Conservation (phyloP, 2,888 invertebrate genomes). For the Zhuqinia jingwanae region DNA sequence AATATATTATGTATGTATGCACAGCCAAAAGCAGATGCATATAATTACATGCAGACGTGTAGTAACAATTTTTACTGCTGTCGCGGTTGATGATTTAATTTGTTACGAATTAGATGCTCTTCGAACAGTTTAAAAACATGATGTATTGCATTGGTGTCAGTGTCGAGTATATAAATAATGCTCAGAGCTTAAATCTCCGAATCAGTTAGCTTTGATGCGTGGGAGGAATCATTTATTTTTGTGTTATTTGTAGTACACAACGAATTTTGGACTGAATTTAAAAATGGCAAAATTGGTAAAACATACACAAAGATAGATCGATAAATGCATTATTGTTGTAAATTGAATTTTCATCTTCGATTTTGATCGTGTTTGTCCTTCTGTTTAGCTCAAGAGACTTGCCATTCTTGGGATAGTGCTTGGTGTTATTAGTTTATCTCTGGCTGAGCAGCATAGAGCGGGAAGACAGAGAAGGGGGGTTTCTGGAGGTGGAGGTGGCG, state of each 20-base stretch:
- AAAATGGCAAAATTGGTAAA: conserved; percentile 33
- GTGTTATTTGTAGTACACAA: neutral
- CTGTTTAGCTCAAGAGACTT: neutral
- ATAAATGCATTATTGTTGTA: too few species aligned
- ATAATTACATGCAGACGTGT: neutral
- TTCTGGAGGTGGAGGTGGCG: conserved; percentile 28
- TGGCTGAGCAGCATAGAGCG: neutral
- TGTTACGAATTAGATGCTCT: neutral
- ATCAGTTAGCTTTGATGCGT: conserved; percentile 9
- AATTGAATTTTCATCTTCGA: too few species aligned
- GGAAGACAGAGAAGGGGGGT: conserved; percentile 7
- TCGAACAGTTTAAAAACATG: too few species aligned
- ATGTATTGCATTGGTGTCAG: neutral
- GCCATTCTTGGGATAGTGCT: neutral
- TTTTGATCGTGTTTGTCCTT: neutral
- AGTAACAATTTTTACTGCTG: neutral
- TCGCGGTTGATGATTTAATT: conserved; percentile 33
- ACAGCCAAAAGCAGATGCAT: too few species aligned
- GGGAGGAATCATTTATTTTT: conserved; percentile 14
- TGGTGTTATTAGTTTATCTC: neutral
- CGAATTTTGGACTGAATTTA: neutral
- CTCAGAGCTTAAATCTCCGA: neutral
- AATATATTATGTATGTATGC: too few species aligned
- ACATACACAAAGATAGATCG: too few species aligned
- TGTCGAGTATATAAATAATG: conserved; percentile 32